phyloP scores from a whole-genome alignment of 2,888 invertebrate genomes.

The Cephonodes hylas region DNA sequence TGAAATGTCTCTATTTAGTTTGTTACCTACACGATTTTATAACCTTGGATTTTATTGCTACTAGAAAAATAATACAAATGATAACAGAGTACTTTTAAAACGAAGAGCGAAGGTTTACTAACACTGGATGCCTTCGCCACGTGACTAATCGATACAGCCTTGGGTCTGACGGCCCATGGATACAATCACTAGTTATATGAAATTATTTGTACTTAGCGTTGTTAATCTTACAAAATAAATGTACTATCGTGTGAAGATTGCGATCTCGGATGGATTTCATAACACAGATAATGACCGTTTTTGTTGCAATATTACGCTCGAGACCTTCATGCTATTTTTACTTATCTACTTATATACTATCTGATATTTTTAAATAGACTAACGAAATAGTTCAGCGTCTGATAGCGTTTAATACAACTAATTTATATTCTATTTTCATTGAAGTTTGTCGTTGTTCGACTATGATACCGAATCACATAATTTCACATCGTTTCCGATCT shows the following conservation, averaged over 20 bases:
- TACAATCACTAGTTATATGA: constrained; percentile 35
- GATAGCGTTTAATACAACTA: neutral
- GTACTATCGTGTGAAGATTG: constrained; percentile 19
- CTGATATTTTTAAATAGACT: neutral
- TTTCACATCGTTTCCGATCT: neutral
- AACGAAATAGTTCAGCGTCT: neutral
- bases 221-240: constrained; percentile 24
- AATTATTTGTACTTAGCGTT: constrained; percentile 29
- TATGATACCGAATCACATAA: neutral
- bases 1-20: constrained; percentile 13
- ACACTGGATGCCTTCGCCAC: constrained; percentile 22
- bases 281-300: constrained; percentile 12
- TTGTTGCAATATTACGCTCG: constrained; percentile 11
- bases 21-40: constrained; percentile 15
- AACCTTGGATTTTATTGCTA: constrained; percentile 27
- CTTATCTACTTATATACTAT: constrained; percentile 3
- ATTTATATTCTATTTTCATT: neutral
- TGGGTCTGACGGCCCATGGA: constrained; percentile 36
- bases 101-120: constrained; percentile 16
- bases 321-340: constrained; percentile 12
- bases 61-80: constrained; percentile 18
- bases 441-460: neutral
- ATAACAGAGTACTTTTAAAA: constrained; percentile 19
- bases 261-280: constrained; percentile 29
- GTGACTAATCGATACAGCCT: constrained; percentile 43